Evolutionary conservation across 2,888 invertebrate species (phyloP).

Genomic region (Pristionchus arcanus): DNA sequence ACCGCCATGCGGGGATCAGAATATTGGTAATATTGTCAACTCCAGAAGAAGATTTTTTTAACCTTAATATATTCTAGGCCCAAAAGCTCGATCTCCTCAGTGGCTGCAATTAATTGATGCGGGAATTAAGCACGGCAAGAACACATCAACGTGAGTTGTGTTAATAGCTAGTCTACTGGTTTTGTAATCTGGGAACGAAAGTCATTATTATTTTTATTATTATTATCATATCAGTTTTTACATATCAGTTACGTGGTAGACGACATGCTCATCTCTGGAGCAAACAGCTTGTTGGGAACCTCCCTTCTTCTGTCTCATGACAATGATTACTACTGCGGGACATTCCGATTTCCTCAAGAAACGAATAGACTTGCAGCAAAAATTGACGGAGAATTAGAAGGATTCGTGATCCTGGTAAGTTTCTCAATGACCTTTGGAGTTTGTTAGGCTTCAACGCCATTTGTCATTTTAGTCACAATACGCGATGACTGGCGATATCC

Average conservation of each 20-base stretch:
- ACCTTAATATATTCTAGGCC: neutral
- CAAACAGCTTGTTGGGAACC: conserved; percentile 62
- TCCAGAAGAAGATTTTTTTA: too few species aligned
- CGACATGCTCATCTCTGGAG: conserved; percentile 40
- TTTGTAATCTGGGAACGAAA: neutral
- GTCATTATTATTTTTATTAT: too few species aligned
- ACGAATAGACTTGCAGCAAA: conserved; percentile 63
- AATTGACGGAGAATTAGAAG: conserved; percentile 62
- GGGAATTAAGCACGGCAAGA: conserved; percentile 11
- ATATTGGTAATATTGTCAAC: conserved; percentile 58
- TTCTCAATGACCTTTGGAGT: neutral
- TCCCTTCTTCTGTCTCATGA: conserved; percentile 60
- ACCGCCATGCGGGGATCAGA: conserved; percentile 68
- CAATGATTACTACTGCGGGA: conserved; percentile 66
- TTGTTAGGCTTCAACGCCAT: neutral
- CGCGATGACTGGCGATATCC: conserved; percentile 54
- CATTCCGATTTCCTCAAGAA: conserved; percentile 62
- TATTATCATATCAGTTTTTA: too few species aligned
- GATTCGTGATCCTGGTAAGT: conserved; percentile 65
- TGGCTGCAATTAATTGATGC: conserved; percentile 38
- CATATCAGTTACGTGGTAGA: conserved; percentile 38
- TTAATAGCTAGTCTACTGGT: neutral
- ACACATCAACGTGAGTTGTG: conserved; percentile 12
- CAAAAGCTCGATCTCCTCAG: neutral
- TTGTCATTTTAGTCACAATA: conserved; percentile 37